phyloP scores from a whole-genome alignment of 1,140 invertebrate genomes.

The Rhopalosiphum maidis region DNA sequence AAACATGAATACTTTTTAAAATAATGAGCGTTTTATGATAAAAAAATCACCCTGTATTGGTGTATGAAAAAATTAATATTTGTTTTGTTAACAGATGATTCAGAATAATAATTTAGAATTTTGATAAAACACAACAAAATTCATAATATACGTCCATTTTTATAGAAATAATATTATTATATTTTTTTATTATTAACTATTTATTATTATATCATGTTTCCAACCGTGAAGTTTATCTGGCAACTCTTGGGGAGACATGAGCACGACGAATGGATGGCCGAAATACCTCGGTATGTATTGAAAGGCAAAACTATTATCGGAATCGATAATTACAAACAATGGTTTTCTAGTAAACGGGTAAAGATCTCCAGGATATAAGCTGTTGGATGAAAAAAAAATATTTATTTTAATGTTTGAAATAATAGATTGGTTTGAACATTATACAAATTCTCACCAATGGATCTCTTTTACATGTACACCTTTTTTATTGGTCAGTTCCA shows the following conservation, averaged over 20 bases:
- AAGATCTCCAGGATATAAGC: conserved; percentile 90
- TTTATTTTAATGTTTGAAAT: neutral
- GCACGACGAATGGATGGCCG: conserved; percentile 90
- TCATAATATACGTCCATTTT: neutral
- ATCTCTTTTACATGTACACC: conserved; percentile 76
- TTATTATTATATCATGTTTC: neutral
- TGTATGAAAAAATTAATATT: too few species aligned
- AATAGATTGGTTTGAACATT: neutral
- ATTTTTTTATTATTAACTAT: neutral
- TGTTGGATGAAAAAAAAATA: conserved; percentile 61
- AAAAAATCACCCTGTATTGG: too few species aligned
- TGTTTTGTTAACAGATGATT: neutral
- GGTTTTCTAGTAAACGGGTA: conserved; percentile 73
- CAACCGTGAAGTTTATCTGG: conserved; percentile 83
- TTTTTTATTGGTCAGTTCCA: conserved; percentile 71
- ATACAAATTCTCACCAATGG: conserved; percentile 68
- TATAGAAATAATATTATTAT: neutral
- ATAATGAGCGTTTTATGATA: too few species aligned
- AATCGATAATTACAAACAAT: conserved; percentile 92
- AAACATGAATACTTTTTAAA: too few species aligned
- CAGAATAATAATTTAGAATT: neutral
- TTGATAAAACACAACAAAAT: neutral
- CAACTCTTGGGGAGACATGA: conserved; percentile 92
- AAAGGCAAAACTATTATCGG: conserved; percentile 94
- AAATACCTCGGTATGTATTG: conserved; percentile 91